Evolutionary conservation across 2,888 invertebrate species (phyloP), one percentile per base, ranked within the genome.

Genomic region (Rhaphigaster nebulosa): DNA sequence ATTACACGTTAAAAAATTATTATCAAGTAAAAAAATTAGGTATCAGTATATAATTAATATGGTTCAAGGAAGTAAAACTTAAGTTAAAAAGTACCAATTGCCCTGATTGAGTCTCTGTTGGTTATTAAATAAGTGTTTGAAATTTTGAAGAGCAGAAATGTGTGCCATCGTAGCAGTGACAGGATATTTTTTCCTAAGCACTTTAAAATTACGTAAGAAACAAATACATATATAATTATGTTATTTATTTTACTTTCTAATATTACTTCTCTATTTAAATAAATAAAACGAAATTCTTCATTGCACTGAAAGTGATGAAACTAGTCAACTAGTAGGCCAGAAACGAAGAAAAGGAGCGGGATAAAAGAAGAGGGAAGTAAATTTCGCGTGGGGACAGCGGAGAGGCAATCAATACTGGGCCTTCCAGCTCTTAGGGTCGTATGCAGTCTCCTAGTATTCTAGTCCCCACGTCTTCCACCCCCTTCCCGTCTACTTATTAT

Each of bases 291-390:
- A 56, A 56, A 56, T 56, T 56, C 23, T 29, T 34, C 13, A 34
- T 18, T 18, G 12, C 18, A 70, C 15, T 34, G 41, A 23, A 38
- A 34, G 41, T 80, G 29, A 29, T 80, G 41, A 80, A 26, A 80
- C 38, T 45, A 80, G 41, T 41, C 41, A 80, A 80, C 38, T 80
- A 18, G 23, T 38, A 4, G 0, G 20, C 20, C 10, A 80, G 80
- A 26, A 0, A 2, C 12, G 13, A 26, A 80, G 80, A 45, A 26
- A 41, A 41, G 41, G 10, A 41, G 80, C 3, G 6, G 80, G 41
- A 41, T 80, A 80, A 80, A 80, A 41, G 41, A 80, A 80, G 80
- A 80, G 80, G 41, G 80, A 45, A 80, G 80, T 80, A 80, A 80
- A 80, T 80, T 80, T 80, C 5, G 41, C 80, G 41, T 26, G 80